Base-by-base conservation (phyloP, 2,797 vertebrate species). In the Zalophus californianus region DNA sequence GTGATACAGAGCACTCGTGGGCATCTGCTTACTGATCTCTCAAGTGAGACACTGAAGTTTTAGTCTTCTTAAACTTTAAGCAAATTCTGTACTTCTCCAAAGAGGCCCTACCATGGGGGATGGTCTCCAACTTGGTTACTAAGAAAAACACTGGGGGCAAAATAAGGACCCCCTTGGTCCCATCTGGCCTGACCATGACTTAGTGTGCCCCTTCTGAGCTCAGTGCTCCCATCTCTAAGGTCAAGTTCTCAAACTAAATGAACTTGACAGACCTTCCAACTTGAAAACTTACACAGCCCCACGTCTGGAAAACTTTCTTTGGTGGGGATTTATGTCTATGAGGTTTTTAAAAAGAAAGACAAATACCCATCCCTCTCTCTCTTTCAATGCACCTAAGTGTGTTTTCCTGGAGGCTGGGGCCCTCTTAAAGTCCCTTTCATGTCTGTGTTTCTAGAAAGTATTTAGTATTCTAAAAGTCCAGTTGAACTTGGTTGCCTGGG, bases 201-300 rank as follows among this genome's bases (percentile, higher is more conserved):
- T 16, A 32, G 32, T 82, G 5, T 21, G 18, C 20, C 85, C 4
- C 60, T 16, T n/a, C 3, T 20, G 25, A 27, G 11, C 15, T 64
- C 15, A 44, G 2, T 1, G 7, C 38, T 91, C 18, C 25, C 44
- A 15, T 79, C 88, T 64, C 2, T 23, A 18, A 70, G 80, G 58
- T 94, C 68, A 64, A 85, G 50, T 83, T 95, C 62, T 64, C 73
- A 29, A 21, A 90, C 14, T 83, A 86, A 96, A 88, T 78, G 60
- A 93, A 72, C 41, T 94, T 73, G 60, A 90, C 64, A 87, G 78
- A 56, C 7, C 41, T 50, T 44, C 54, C n/a, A 56, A 62, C 44
- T 78, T 80, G 35, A 16, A 56, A 82, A 77, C n/a, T 87, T 91
- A 79, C 2, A 15, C 86, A 83, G 68, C 23, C 62, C 27, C 29